Conservation (phyloP, 2,888 invertebrate species). For the Stegophylla sp. region DNA sequence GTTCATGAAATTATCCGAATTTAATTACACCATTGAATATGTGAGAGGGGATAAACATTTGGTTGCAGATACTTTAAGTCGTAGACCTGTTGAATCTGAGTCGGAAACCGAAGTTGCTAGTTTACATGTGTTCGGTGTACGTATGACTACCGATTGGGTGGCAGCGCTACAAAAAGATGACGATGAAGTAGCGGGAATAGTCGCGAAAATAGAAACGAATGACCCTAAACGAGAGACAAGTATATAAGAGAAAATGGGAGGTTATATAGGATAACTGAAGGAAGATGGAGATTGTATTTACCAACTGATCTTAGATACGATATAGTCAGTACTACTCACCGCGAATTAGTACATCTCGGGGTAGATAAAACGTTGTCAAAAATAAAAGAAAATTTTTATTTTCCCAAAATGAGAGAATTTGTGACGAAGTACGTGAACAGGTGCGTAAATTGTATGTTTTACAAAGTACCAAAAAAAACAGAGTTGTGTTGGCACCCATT, state of each 20-base stretch:
- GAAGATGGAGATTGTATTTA: slow-evolving; percentile 4
- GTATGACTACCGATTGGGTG: not conserved
- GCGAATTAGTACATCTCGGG: not conserved
- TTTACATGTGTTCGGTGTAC: slow-evolving; percentile 7
- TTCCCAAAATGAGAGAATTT: slow-evolving; percentile 28
- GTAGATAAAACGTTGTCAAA: slow-evolving; percentile 15
- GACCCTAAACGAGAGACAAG: not conserved
- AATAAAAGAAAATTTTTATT: slow-evolving; percentile 39
- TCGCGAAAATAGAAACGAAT: not conserved
- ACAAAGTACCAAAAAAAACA: not conserved
- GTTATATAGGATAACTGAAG: not conserved
- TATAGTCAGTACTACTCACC: slow-evolving; percentile 5
- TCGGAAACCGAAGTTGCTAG: not conserved
- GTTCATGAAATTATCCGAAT: not conserved
- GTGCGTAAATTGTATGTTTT: slow-evolving; percentile 34
- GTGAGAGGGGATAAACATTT: not conserved
- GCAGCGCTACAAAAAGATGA: not conserved
- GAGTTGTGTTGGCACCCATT: slow-evolving; percentile 35
- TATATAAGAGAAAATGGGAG: not conserved
- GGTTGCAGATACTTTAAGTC: slow-evolving; percentile 60
- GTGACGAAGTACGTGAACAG: slow-evolving; percentile 18
- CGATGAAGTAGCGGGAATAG: not conserved
- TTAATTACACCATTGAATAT: slow-evolving; percentile 5
- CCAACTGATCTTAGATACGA: not conserved
- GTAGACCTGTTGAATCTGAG: not conserved